These are phyloP conservation scores for Andrena cerasifolii DNA, from an alignment of 1,140 invertebrate genomes.

Conservation along the genomic window DNA sequence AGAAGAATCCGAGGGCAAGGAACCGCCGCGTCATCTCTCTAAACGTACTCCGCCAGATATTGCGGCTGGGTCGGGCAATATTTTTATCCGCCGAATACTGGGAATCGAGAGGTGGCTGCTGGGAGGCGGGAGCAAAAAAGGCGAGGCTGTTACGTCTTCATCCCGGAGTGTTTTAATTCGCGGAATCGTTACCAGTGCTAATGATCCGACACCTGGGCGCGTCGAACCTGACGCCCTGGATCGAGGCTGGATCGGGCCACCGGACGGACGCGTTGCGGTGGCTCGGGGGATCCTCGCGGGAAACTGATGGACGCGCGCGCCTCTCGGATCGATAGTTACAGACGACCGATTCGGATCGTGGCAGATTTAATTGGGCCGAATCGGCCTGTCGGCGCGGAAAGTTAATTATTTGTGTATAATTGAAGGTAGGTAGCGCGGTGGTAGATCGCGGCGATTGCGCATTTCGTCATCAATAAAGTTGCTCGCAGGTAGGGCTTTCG, in stretches of 20 bases:
- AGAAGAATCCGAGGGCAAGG: neutral
- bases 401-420: constrained; percentile 74
- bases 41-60: constrained; percentile 32
- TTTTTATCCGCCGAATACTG: constrained; percentile 29
- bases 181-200: no score
- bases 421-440: constrained; percentile 59
- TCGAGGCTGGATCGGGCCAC: no score
- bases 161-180: no score
- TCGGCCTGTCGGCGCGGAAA: constrained; percentile 43
- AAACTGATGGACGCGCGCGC: constrained; percentile 33
- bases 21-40: constrained; percentile 21
- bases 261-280: no score
- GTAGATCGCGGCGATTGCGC: constrained; percentile 68
- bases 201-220: no score
- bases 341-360: constrained; percentile 48
- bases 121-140: neutral
- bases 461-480: constrained; percentile 75
- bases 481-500: constrained; percentile 52
- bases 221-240: no score
- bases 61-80: constrained; percentile 2
- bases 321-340: constrained; percentile 38
- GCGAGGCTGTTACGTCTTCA: neutral
- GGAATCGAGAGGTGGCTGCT: neutral
- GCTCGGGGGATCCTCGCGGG: no score
- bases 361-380: constrained; percentile 62